Conservation (phyloP, 2,888 invertebrate species). For the Anagyrus pseudococci region DNA sequence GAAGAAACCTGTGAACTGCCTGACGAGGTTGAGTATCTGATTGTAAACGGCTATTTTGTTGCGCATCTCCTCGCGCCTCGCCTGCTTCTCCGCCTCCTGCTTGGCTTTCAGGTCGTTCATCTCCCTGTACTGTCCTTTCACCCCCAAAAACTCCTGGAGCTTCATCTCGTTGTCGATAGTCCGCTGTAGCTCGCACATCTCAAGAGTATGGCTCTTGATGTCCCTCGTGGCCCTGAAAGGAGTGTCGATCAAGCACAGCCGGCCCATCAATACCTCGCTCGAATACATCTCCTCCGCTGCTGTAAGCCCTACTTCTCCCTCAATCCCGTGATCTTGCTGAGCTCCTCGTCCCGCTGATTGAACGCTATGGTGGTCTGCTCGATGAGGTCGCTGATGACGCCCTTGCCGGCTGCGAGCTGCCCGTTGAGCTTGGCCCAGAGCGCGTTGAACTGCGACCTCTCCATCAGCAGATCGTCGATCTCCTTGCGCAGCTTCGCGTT, state of each 20-base stretch:
- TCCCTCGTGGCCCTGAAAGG: constrained; percentile 63
- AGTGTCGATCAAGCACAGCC: no score
- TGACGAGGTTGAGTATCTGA: constrained; percentile 77
- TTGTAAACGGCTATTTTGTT: constrained; percentile 76
- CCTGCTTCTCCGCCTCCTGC: constrained; percentile 73
- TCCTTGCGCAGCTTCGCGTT: constrained; percentile 77
- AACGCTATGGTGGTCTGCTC: constrained; percentile 89
- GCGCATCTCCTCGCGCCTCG: constrained; percentile 73
- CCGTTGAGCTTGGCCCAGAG: constrained; percentile 80
- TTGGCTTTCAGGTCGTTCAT: constrained; percentile 78
- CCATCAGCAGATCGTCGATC: constrained; percentile 82
- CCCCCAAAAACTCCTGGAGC: constrained; percentile 82
- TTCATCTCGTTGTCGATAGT: constrained; percentile 86
- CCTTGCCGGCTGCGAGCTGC: constrained; percentile 79
- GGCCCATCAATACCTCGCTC: no score
- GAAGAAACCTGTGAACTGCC: constrained; percentile 59
- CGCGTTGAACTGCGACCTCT: constrained; percentile 82
- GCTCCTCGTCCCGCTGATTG: constrained; percentile 84
- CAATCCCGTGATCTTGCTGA: constrained; percentile 79
- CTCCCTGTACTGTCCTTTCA: constrained; percentile 81
- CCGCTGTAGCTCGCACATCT: constrained; percentile 87
- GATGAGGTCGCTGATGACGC: constrained; percentile 82
- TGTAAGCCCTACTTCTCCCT: constrained; percentile 69
- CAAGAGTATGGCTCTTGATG: constrained; percentile 67
- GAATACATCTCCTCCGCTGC: not conserved